These are phyloP conservation scores for Calliphora vicina DNA, from an alignment of 1,140 invertebrate genomes.

Conservation along the genomic window DNA sequence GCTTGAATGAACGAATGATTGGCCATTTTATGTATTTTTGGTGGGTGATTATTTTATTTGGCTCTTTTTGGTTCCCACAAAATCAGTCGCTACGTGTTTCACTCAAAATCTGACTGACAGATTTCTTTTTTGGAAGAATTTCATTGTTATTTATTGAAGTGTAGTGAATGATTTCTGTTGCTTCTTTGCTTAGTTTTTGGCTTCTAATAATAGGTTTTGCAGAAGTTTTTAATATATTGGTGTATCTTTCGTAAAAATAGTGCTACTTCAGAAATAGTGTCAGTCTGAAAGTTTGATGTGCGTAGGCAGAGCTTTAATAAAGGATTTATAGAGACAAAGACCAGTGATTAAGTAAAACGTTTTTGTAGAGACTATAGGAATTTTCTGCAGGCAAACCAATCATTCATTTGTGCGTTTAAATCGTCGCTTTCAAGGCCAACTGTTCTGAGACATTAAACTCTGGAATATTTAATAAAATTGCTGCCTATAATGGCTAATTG, in stretches of 20 bases:
- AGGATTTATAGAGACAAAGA: constrained; percentile 1
- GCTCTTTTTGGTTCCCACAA: constrained; percentile 1
- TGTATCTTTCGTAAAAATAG: background rate
- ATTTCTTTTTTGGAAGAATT: background rate
- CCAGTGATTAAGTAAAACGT: constrained; percentile 23
- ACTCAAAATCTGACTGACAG: background rate
- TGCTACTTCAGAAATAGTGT: constrained; percentile 27
- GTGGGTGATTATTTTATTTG: background rate
- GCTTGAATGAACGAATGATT: background rate
- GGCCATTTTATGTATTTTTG: background rate
- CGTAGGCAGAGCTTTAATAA: background rate
- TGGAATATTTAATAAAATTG: background rate
- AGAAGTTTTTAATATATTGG: background rate
- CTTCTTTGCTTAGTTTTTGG: background rate
- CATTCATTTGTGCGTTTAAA: background rate
- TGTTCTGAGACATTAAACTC: background rate
- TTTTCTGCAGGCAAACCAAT: no score
- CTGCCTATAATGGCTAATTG: no score
- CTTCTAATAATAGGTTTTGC: background rate
- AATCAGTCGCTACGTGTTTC: background rate
- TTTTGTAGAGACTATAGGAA: constrained; percentile 4
- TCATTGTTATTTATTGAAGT: background rate
- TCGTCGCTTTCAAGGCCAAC: background rate
- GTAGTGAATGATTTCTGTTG: background rate
- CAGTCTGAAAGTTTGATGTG: background rate